phyloP scores from a whole-genome alignment of 2,113 vertebrate genomes.

The Dipodomys ordii region DNA sequence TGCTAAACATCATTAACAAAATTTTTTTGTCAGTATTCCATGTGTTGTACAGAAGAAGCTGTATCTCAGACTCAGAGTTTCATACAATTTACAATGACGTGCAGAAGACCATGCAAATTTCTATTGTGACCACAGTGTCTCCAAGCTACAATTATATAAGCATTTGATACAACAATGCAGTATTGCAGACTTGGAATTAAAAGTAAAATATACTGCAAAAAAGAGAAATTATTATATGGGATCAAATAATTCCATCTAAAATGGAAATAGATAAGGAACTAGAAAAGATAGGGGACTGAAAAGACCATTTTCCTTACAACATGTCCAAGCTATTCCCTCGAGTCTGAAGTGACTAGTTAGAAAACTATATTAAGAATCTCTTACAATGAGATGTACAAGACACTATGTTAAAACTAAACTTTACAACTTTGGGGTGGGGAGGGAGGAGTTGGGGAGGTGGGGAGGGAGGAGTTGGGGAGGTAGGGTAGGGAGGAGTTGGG shows the following conservation, averaged over 20 bases:
- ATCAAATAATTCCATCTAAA: not conserved
- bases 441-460: too few relatives aligned
- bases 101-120: not conserved
- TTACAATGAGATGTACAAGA: not conserved
- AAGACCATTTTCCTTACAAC: not conserved
- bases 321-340: not conserved
- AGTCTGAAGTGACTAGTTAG: not conserved
- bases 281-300: not conserved
- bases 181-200: not conserved
- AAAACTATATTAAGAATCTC: not conserved
- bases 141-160: not conserved
- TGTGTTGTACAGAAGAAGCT: not conserved
- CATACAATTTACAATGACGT: not conserved
- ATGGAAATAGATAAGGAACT: too few relatives aligned
- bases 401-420: too few relatives aligned
- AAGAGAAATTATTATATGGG: not conserved
- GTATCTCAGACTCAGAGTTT: not conserved
- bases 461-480: too few relatives aligned
- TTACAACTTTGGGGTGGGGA: too few relatives aligned
- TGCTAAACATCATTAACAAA: not conserved
- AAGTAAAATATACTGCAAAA: conserved; percentile 22
- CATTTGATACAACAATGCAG: not conserved
- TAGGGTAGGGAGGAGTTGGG: too few relatives aligned
- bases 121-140: not conserved
- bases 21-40: not conserved